Percentiles rank a stretch among this genome's conserved stretches.
These are phyloP conservation scores for Tragelaphus buxtoni DNA, from an alignment of 2,113 vertebrate species.

Conservation along the genomic window DNA sequence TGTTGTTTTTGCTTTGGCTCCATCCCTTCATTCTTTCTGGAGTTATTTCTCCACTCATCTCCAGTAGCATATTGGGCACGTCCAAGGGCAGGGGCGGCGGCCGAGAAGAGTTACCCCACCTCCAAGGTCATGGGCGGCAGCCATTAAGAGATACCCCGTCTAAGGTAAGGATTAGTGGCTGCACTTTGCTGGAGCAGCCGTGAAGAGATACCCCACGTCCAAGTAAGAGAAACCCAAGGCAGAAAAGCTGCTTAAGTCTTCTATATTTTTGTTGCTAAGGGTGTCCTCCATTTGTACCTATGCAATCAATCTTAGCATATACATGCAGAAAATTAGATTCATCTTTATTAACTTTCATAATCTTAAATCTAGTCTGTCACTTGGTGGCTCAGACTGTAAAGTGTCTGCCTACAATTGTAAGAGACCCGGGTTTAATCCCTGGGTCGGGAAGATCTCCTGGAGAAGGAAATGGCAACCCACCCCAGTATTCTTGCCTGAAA, in stretches of 20 bases:
- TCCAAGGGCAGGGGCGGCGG: accelerated
- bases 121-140: not conserved
- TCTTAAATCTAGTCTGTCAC: not conserved
- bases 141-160: not conserved
- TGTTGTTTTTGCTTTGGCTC: not conserved
- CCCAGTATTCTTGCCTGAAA: not conserved
- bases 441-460: not conserved
- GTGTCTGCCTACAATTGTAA: not conserved
- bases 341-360: not conserved
- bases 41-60: not conserved
- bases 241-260: not conserved
- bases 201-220: accelerated
- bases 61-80: not conserved
- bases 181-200: not conserved
- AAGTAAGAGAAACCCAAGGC: not conserved
- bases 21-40: not conserved
- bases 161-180: not conserved
- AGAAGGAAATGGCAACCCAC: not conserved
- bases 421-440: not conserved
- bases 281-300: not conserved
- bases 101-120: not conserved
- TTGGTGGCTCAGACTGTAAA: not conserved
- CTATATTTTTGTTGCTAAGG: not conserved
- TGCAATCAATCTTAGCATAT: not conserved
- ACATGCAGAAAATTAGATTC: not conserved